Base-by-base conservation (phyloP, 2,797 vertebrate genomes). In the Anas bahamensis region DNA sequence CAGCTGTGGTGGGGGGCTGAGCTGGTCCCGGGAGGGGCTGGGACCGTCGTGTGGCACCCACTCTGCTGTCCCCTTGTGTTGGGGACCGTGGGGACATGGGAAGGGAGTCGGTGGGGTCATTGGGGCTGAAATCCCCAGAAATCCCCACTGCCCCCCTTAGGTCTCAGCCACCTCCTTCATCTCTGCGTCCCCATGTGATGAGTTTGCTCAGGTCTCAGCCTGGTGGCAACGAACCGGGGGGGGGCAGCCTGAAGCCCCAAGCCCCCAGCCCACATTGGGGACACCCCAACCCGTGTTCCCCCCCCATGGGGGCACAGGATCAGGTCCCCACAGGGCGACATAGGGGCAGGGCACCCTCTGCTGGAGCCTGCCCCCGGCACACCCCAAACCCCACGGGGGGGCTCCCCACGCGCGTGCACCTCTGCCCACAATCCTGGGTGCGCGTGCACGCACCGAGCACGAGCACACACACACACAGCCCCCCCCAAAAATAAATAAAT, bases 301-400 rank as follows among this genome's bases (percentile, higher is more conserved):
- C 16, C 33, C 41, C 35, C 0, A 0, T 21, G n/a, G 46, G 24
- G 41, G 59, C 71, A 59, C 55, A 22, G 42, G n/a, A 75, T 83
- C n/a, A 39, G 42, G 77, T 89, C 73, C 80, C 56, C 78, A 11
- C 15, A 64, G 87, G 72, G 60, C 52, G 91, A 48, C 17, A 4
- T 13, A 41, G 80, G 63, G 39, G 55, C 77, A 83, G 77, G 93
- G 91, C 88, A 94, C 95, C 92, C 85, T 94, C 87, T 95, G 89
- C n/a, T 83, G 91, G 94, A 83, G 80, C 91, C 65, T 77, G 91
- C 89, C 85, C 83, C 89, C 44, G 77, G 94, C 82, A 87, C 87
- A 76, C 0, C 2, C 81, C 81, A 31, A 55, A 75, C 71, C 71
- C 83, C 83, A 6, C 3, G 1, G 17, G 37, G 35, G 48, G 48